Base-by-base conservation (phyloP, 2,797 vertebrate species). In the Enteromius mattozi region DNA sequence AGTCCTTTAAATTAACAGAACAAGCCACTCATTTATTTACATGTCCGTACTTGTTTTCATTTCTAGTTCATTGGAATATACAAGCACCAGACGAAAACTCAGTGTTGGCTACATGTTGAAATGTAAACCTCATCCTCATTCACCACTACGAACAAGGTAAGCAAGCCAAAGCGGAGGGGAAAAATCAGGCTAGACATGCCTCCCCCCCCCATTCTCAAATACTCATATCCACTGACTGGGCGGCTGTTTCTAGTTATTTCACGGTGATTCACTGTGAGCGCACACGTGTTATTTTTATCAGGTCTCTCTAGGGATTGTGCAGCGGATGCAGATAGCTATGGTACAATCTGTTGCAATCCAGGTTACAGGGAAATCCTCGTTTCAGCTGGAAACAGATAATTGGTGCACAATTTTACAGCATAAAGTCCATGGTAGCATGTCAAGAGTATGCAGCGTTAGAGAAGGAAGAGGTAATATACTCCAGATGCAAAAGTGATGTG, bases 231-330 rank as follows among this genome's bases (percentile, higher is more conserved):
- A 33, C 84, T 54, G 61, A 80, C 42, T n/a, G 51, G 40, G 68
- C 19, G 78, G 42, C 86, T 86, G 84, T 81, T 89, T 86, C 56
- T 45, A 45, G 72, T 83, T 87, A 86, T 85, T 86, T 75, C 79
- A 79, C 13, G 56, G 59, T 17, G 51, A 54, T 74, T 85, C 81
- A 72, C 74, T 56, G 54, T 77, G 63, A 83, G 72, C 33, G 68
- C 69, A 85, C 79, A 79, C 71, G 37, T 84, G 71, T 78, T 76
- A 71, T 87, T 80, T 72, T 71, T 78, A 78, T 72, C 76, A 83
- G 70, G 35, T 54, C 47, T 81, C 75, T 84, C 75, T 8, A 12
- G 75, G 85, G 85, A 80, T 70, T 82, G 14, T 77, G 78, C 19
- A 54, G 47, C 56, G 68, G 81, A 79, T 86, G 56, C 49, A 76